Evolutionary conservation across 2,113 vertebrate species (phyloP).

Genomic region (Podarcis raffonei): DNA sequence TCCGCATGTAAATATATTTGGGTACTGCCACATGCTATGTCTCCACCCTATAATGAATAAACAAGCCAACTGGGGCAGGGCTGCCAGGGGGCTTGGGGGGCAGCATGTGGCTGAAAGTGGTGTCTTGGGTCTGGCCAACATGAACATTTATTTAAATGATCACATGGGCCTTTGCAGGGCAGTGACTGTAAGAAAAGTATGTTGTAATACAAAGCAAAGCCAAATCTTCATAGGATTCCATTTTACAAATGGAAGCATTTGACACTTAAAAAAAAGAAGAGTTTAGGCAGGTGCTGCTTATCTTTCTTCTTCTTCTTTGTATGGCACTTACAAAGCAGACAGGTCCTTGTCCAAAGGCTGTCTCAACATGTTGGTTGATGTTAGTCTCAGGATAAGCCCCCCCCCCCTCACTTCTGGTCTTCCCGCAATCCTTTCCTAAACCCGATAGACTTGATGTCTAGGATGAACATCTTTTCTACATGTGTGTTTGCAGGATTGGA

Average conservation of each 20-base stretch:
- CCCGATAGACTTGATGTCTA: too few relatives aligned
- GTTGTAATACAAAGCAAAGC: not conserved
- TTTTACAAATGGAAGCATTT: not conserved
- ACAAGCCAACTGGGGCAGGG: not conserved
- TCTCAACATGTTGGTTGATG: not conserved
- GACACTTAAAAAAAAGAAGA: not conserved
- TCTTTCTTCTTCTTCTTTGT: not conserved
- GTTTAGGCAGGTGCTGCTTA: not conserved
- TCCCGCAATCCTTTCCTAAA: too few relatives aligned
- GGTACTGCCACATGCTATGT: not conserved
- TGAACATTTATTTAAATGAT: too few relatives aligned
- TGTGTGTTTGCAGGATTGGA: conserved; percentile 88
- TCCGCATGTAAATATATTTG: not conserved
- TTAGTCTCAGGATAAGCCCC: too few relatives aligned
- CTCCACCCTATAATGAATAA: not conserved
- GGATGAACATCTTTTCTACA: conserved; percentile 3
- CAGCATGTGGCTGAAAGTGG: not conserved
- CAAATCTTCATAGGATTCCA: not conserved
- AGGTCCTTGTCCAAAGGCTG: too few relatives aligned
- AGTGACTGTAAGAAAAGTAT: not conserved
- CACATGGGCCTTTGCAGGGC: not conserved
- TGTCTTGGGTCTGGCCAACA: not conserved
- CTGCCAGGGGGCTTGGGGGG: not conserved
- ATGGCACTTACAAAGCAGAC: not conserved
- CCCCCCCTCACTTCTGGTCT: too few relatives aligned